Evolutionary conservation across 2,797 vertebrate species (phyloP), one percentile per base, ranked within the genome.

Genomic region (Aselliscus stoliczkanus): DNA sequence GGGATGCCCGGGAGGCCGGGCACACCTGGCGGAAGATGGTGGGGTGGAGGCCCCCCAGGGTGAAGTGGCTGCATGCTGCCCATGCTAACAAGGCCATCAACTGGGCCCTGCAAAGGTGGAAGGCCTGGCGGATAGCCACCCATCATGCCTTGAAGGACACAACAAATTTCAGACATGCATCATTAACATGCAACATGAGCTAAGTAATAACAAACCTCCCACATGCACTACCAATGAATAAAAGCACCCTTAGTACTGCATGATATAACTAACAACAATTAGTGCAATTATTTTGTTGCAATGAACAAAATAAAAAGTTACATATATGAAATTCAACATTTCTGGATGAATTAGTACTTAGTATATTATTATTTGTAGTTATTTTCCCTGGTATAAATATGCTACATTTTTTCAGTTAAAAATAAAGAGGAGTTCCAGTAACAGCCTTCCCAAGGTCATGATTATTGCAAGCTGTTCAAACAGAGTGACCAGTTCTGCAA

Each of bases 151-250:
- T 99, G 98, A 99, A 98, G 99, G 99, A 99, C 98, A 99, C 98
- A 99, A 99, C 98, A 99, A 98, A 99, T 98, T 98, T 99, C 99
- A 99, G 99, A 99, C 99, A 99, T 99, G 99, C 99, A 99, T 99
- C 98, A 99, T 98, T 99, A 98, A 99, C 99, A 99, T 99, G 99
- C 99, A 99, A 96, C 97, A 99, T 98, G 98, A 98, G 95, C 98
- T 98, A 98, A 97, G 98, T 98, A 98, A 98, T 98, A 98, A 96
- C 95, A 97, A 97, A 58, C n/a, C 75, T 31, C 88, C 90, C 85
- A 98, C 98, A 98, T 99, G 98, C 99, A 98, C 98, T 98, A 98
- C 37, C 95, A 97, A 98, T 97, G 98, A 96, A 97, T 97, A 97
- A 98, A 50, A 98, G 98, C 97, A 93, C 95, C 97, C 97, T 98